Evolutionary conservation across 2,888 invertebrate genomes (phyloP).

Genomic region (Brachypterus glaber): DNA sequence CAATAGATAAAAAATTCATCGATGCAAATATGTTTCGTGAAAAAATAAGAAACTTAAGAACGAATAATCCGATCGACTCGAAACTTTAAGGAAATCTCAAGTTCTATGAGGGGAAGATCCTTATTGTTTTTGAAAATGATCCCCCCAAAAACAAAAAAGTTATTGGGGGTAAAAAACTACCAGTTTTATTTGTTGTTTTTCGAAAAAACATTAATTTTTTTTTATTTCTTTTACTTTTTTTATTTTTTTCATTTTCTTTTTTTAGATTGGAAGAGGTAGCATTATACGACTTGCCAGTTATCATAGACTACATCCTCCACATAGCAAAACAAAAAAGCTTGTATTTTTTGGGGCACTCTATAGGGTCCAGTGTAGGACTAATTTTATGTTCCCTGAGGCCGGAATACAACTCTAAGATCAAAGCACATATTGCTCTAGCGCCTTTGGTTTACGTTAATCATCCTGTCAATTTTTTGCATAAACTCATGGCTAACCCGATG

Average conservation of each 20-base stretch:
- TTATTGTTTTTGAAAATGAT: no score
- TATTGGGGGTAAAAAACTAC: no score
- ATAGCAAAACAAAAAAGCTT: conserved; percentile 43
- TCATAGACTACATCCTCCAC: conserved; percentile 48
- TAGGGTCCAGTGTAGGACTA: conserved; percentile 46
- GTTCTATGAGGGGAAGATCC: no score
- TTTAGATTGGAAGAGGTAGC: conserved; percentile 56
- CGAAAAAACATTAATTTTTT: no score
- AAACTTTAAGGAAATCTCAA: no score
- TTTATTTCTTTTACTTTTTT: neutral
- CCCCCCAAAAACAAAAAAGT: no score
- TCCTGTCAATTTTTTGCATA: conserved; percentile 23
- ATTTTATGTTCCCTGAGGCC: conserved; percentile 40
- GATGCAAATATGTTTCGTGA: no score
- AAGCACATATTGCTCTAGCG: conserved; percentile 33
- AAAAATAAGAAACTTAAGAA: no score
- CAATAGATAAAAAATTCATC: no score
- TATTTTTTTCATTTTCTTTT: neutral
- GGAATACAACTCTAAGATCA: conserved; percentile 36
- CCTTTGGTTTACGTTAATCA: conserved; percentile 34
- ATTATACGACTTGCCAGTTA: conserved; percentile 50
- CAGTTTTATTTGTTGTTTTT: no score
- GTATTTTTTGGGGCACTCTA: conserved; percentile 55
- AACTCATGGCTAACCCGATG: conserved; percentile 17
- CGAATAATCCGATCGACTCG: no score